Base-by-base conservation (phyloP, 2,888 invertebrate genomes). In the Protophormia terraenovae region DNA sequence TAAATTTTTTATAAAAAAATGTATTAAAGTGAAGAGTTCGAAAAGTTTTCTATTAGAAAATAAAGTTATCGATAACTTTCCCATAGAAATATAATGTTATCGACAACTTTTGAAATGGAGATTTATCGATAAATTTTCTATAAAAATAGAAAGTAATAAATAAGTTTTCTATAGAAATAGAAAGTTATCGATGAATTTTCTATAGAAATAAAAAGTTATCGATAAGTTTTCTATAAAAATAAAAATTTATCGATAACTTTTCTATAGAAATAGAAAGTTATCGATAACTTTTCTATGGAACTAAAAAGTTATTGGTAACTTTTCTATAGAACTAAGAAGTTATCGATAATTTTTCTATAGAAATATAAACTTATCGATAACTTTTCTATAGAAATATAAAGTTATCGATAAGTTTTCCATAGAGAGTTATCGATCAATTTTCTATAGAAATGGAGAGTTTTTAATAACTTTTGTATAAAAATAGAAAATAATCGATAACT, bases 391-490 rank as follows among this genome's bases (percentile, higher is more conserved):
- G 12, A 19, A n/a, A n/a, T n/a, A n/a, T n/a, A 16, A 67, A 50
- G 50, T 67, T 66, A 66, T 27, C 27, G 64, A 66, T 45, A 66
- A 66, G 4, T 66, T 38, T 38, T 38, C 38, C 12, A 6, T n/a
- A n/a, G n/a, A 45, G 29, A 66, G 6, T 41, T 66, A 45, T 16
- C 27, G 27, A 24, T 45, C 27, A 27, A n/a, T 66, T 16, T 5
- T n/a, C 10, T 66, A 29, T 19, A n/a, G n/a, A n/a, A n/a, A n/a
- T n/a, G n/a, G n/a, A n/a, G n/a, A 41, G 6, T 2, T 66, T 16
- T 29, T 16, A 16, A 29, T 35, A 60, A 32, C 8, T 8, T 58
- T 27, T 45, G 2, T 8, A 22, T 27, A n/a, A 6, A 16, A n/a
- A n/a, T n/a, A n/a, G n/a, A 64, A 22, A 24, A 0, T 47, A 1